Evolutionary conservation across 2,888 invertebrate genomes (phyloP), one percentile per base, ranked within the genome.

Genomic region (Tetranychus piercei): DNA sequence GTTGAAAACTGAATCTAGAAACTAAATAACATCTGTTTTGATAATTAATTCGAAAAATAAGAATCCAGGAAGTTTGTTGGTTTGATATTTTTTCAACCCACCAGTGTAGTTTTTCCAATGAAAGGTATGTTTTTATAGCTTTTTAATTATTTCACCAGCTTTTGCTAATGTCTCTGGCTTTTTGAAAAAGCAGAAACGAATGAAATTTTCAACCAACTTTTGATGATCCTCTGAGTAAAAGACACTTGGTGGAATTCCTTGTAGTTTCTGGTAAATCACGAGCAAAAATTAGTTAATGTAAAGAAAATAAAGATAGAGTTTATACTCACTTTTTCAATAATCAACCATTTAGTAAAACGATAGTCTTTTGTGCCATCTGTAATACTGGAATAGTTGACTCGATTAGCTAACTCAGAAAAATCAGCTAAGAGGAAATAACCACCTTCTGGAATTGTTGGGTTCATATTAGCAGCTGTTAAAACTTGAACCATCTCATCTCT

Each of bases 361-460:
- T 92, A 94, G 84, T 99, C 99, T 78, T 82, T 82, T 44, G 82
- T 79, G 77, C 87, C 88, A 80, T 88, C 86, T 78, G 86, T 85
- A 77, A 80, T 77, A 22, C 85, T 85, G 1, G 76, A 75, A 22
- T 75, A 73, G 64, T 80, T 76, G 73, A 73, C 73, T 43, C 20
- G 77, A 81, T 83, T 81, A 88, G 89, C 87, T 77, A 93, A 83
- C 6, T 87, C 84, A 11, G 89, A 87, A 89, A 92, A 94, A 83
- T 99, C 93, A 1, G 95, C 95, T 74, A 99, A 82, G 86, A 99
- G 90, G 81, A 99, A 99, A 83, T 96, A 99, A 0, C 99, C 97
- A 4, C 94, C 95, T 79, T 97, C 93, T 0, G 99, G 99, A 75
- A 95, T 84, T 0, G 91, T 91, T 0, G 96, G 94, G 66, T 87